Evolutionary conservation across 2,797 vertebrate species (phyloP).

Genomic region (Lophotriccus pileatus): DNA sequence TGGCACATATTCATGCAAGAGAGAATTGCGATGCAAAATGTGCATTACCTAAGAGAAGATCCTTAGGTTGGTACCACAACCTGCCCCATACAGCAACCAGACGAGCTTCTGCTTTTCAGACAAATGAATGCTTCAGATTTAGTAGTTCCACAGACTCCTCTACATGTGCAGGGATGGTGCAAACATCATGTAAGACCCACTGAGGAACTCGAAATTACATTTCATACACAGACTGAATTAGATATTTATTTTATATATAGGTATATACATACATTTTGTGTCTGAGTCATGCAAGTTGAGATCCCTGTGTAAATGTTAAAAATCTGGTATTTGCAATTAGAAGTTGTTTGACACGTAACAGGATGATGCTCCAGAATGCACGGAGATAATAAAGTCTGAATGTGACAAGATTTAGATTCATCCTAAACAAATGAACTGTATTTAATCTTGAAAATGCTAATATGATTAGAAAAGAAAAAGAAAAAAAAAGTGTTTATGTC

Average conservation of each 20-base stretch:
- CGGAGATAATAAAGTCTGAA: background rate
- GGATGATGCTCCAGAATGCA: background rate
- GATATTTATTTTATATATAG: background rate
- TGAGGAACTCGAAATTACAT: background rate
- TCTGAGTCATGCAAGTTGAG: background rate
- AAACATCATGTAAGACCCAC: background rate
- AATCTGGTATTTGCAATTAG: background rate
- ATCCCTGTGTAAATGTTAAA: background rate
- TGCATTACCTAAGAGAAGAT: background rate
- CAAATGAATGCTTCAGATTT: fast-evolving
- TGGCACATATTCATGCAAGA: background rate
- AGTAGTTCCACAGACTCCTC: background rate
- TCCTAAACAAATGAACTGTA: background rate
- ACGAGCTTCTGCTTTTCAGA: background rate
- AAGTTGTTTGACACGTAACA: background rate
- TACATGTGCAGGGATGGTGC: background rate
- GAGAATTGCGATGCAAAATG: background rate
- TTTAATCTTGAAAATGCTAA: background rate
- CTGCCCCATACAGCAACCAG: background rate
- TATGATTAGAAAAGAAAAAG: background rate
- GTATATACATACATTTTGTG: background rate
- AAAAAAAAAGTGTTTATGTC: background rate
- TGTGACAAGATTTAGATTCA: background rate
- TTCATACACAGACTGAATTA: background rate
- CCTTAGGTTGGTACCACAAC: background rate